Base-by-base conservation (phyloP, 2,888 invertebrate species). In the Mamestra brassicae region DNA sequence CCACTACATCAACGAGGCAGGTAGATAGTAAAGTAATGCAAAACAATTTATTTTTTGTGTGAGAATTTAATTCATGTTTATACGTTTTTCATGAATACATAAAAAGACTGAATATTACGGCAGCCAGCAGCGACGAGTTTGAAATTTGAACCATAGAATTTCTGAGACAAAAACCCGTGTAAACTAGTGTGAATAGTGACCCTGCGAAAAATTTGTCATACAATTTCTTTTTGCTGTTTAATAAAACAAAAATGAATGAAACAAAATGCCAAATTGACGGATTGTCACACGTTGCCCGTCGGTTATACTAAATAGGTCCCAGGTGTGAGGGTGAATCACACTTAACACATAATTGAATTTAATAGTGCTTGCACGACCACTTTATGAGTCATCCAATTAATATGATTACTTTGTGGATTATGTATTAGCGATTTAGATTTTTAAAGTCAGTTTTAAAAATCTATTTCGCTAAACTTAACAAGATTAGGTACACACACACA, bases 261-360 rank as follows among this genome's bases (percentile, higher is more conserved):
- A 10, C 4, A 4, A 60, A 10, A 7, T 7, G 17, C 17, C 0
- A 11, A 61, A 42, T 61, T 60, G 38, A 11, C 42, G n/a, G 11
- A 42, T 61, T 38, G 10, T 34, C 34, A 57, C 34, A 15, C 36
- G 34, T 57, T 42, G 11, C 42, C 42, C 4, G n/a, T n/a, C 11
- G 5, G 17, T 61, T 42, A n/a, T 42, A 60, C 2, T 60, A 38
- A 60, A 60, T 60, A 61, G n/a, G 61, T 42, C 42, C 34, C 45
- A 58, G 52, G 52, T 66, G 68, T 26, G 17, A 26, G 5, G 7
- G 26, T 77, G 74, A 77, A 36, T 76, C 76, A 65, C 5, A 13
- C 15, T 47, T 50, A 34, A 45, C 7, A 26, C 26, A 38, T 47
- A 15, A 62, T 55, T n/a, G 15, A 65, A 47, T 55, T 15, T 11